Evolutionary conservation across 2,888 invertebrate species (phyloP).

Genomic region (Coenonympha arcania): DNA sequence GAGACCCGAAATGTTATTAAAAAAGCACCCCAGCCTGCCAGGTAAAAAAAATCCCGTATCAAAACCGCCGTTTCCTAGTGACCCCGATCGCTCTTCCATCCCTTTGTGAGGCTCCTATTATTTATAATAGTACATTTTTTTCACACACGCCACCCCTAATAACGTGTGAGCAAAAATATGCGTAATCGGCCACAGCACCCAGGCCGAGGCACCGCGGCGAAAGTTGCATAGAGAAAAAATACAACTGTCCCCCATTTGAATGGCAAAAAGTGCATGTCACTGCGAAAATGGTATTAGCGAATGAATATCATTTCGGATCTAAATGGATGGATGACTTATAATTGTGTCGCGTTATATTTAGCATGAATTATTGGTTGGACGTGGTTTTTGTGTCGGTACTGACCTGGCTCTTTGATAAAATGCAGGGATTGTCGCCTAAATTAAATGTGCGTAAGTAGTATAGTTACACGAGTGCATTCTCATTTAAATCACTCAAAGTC

Average conservation of each 20-base stretch:
- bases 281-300: conserved; percentile 68
- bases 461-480: not conserved
- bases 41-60: conserved; percentile 73
- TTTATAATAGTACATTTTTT: conserved; percentile 74
- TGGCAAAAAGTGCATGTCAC: conserved; percentile 73
- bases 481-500: not conserved
- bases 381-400: conserved; percentile 47
- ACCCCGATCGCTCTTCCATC: conserved; percentile 73
- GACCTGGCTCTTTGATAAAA: conserved; percentile 18
- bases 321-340: conserved; percentile 71
- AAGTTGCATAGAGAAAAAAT: conserved; percentile 60
- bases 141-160: conserved; percentile 72
- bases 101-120: conserved; percentile 68
- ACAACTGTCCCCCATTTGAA: conserved; percentile 71
- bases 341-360: conserved; percentile 70
- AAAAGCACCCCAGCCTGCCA: conserved; percentile 57
- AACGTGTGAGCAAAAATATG: conserved; percentile 70
- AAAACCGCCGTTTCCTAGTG: conserved; percentile 75
- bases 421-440: not conserved
- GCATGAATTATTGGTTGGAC: conserved; percentile 72
- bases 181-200: conserved; percentile 56
- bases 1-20: conserved; percentile 61
- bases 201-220: conserved; percentile 37
- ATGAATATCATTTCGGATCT: conserved; percentile 71
- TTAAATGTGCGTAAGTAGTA: not conserved